phyloP scores from a whole-genome alignment of 2,113 vertebrate species.

The Rhegmatorhina hoffmannsi region DNA sequence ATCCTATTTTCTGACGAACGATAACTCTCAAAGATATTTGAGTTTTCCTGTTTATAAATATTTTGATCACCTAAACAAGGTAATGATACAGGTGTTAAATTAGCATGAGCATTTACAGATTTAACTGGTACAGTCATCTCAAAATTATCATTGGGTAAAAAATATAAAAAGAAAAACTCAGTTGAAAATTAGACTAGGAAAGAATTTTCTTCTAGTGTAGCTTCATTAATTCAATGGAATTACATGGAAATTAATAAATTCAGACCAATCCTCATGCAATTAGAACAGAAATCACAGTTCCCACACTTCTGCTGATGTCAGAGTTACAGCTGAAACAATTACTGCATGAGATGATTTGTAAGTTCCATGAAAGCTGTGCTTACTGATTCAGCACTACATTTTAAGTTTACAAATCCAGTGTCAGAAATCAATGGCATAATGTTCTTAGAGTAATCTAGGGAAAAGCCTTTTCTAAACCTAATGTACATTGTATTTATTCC shows the following conservation, averaged over 20 bases:
- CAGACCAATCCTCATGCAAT: not conserved
- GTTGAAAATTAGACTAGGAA: not conserved
- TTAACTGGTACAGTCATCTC: not conserved
- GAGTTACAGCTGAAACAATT: conserved; percentile 2
- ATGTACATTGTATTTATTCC: conserved; percentile 57
- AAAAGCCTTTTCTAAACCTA: conserved; percentile 63
- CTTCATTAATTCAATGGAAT: not conserved
- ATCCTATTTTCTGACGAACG: not conserved
- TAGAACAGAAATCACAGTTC: not conserved
- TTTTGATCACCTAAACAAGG: not conserved
- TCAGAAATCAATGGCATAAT: conserved; percentile 67
- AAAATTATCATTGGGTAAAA: not conserved
- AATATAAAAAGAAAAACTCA: not conserved
- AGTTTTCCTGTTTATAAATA: not conserved
- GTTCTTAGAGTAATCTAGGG: conserved; percentile 56
- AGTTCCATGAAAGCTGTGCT: conserved; percentile 2
- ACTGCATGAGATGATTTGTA: conserved; percentile 2
- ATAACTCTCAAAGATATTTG: not conserved
- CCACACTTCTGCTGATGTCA: not conserved
- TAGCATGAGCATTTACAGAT: not conserved
- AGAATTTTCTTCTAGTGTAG: not conserved
- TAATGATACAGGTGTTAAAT: not conserved
- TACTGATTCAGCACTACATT: conserved; percentile 46
- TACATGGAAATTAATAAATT: not conserved
- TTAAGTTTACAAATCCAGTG: conserved; percentile 57